Conservation (phyloP, 2,888 invertebrate genomes). For the Resseliella maxima region DNA sequence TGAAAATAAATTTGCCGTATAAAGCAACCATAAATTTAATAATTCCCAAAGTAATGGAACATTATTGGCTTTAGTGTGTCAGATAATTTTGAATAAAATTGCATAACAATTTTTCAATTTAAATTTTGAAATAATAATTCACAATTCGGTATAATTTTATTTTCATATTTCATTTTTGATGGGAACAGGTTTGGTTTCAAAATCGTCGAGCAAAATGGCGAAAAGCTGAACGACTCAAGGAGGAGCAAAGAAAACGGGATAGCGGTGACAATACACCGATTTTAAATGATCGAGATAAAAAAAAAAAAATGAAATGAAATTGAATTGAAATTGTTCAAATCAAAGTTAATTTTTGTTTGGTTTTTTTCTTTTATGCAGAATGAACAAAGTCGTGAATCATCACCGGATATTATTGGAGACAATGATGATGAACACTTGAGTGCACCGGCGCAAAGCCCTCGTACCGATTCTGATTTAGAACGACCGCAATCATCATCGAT, state of each 20-base stretch:
- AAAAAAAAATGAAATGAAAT: background rate
- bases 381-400: slow-evolving; percentile 68
- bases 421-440: slow-evolving; percentile 66
- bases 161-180: slow-evolving; percentile 32
- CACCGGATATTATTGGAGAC: slow-evolving; percentile 68
- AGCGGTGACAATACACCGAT: slow-evolving; percentile 68
- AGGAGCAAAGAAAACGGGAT: slow-evolving; percentile 87
- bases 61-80: background rate
- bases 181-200: slow-evolving; percentile 96
- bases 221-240: slow-evolving; percentile 90
- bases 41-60: background rate
- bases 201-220: slow-evolving; percentile 93
- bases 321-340: background rate
- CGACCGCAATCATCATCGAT: slow-evolving; percentile 66
- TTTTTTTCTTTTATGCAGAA: slow-evolving; percentile 58
- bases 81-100: background rate
- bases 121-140: background rate
- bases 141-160: background rate
- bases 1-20: slow-evolving; percentile 30
- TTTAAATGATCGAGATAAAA: slow-evolving; percentile 55
- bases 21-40: slow-evolving; percentile 39
- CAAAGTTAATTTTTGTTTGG: background rate
- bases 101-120: slow-evolving; percentile 12
- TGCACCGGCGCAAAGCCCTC: slow-evolving; percentile 64
- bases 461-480: slow-evolving; percentile 66